Evolutionary conservation across 2,797 vertebrate genomes (phyloP).

Genomic region (Sebastes baramenuke): DNA sequence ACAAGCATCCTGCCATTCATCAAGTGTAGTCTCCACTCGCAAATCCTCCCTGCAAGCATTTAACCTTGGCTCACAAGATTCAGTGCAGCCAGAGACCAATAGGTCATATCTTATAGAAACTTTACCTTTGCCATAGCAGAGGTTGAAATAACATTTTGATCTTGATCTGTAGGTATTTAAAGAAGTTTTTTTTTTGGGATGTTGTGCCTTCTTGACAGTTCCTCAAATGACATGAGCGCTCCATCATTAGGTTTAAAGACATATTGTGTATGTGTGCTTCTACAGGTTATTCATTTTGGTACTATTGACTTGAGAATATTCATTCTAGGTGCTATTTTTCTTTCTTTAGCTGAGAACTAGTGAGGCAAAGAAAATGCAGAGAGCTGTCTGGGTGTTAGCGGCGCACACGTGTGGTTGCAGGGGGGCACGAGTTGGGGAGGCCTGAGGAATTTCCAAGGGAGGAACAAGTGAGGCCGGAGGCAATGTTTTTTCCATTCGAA

Average conservation of each 20-base stretch:
- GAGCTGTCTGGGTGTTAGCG: slow-evolving; percentile 13
- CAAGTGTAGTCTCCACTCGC: background rate
- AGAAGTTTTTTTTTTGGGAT: background rate
- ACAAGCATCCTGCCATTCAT: background rate
- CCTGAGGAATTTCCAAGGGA: slow-evolving; percentile 76
- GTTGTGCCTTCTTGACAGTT: too few species aligned
- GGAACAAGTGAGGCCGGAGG: slow-evolving; percentile 72
- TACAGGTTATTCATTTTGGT: background rate
- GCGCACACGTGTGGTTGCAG: slow-evolving; percentile 37
- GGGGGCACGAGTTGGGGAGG: slow-evolving; percentile 44
- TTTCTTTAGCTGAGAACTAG: slow-evolving; percentile 30
- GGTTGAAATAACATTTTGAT: background rate
- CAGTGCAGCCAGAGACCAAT: background rate
- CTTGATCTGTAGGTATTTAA: background rate
- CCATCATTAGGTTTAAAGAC: too few species aligned
- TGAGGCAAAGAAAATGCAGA: slow-evolving; percentile 37
- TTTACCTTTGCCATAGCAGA: background rate
- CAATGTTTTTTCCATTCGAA: slow-evolving; percentile 62
- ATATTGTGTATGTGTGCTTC: background rate
- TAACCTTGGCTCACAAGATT: background rate
- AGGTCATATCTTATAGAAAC: background rate
- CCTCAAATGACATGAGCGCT: too few species aligned
- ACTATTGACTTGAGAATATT: background rate
- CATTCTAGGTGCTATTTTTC: background rate
- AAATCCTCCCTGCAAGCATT: background rate